Percentiles rank a stretch among this genome's conserved stretches.
Evolutionary conservation across 2,113 vertebrate species (phyloP).

Genomic region (Lamprotornis superbus): DNA sequence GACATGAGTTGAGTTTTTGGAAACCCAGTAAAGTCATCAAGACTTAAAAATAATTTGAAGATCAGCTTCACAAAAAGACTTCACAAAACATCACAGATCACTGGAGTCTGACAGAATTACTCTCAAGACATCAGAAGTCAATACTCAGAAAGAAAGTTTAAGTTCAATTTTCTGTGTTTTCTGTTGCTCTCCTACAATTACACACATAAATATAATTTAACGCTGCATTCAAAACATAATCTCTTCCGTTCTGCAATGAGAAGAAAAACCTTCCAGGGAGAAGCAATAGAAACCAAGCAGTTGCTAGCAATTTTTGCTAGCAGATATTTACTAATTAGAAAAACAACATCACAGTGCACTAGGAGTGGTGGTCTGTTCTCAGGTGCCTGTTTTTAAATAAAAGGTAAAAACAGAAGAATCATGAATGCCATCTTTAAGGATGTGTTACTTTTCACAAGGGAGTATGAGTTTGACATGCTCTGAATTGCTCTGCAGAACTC

Average conservation of each 20-base stretch:
- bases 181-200: background rate
- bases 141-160: background rate
- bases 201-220: background rate
- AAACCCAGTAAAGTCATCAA: background rate
- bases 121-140: background rate
- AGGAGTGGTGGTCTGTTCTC: background rate
- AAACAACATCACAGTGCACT: background rate
- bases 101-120: background rate
- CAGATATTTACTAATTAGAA: background rate
- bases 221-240: background rate
- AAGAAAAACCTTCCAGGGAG: background rate
- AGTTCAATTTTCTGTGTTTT: background rate
- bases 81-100: background rate
- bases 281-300: background rate
- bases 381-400: background rate
- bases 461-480: background rate
- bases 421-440: background rate
- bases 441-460: background rate
- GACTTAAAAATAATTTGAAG: background rate
- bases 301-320: background rate
- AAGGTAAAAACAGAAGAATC: background rate
- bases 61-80: background rate
- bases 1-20: background rate
- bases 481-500: background rate
- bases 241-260: background rate